Base-by-base conservation (phyloP, 2,113 vertebrate species). In the Hyla sarda region DNA sequence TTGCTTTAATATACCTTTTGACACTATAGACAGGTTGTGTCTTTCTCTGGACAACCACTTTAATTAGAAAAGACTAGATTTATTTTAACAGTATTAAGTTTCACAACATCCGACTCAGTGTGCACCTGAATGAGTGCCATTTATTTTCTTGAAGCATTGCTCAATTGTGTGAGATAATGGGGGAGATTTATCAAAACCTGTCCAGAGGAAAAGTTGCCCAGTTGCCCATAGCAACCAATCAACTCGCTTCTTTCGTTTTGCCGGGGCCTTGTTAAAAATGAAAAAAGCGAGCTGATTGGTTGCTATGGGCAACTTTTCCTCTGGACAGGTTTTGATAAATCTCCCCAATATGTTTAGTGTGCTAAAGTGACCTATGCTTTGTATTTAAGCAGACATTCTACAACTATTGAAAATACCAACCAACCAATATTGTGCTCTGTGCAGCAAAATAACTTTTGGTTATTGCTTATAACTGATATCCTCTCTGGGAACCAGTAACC, bases 51-150 rank as follows among this genome's bases (percentile, higher is more conserved):
- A n/a, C n/a, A n/a, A n/a, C n/a, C n/a, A n/a, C n/a, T n/a, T n/a
- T n/a, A n/a, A 41, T 5, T 41, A 8, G 41, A 8, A 8, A 41
- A 5, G 41, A 41, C 41, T 41, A 41, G 41, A 41, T 8, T 41
- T 41, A 3, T 92, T 90, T 90, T 87, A 65, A 65, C 86, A 79
- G 41, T 74, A 52, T 73, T 72, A 65, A 48, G 48, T 92, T 93
- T 71, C 89, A 88, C 87, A 92, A 89, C 88, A 87, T 62, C 11
- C 81, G 34, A 69, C 62, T 81, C 84, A 62, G 45, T 87, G 86
- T 88, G 88, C 41, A 83, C 71, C 47, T 89, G 88, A 89, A 32
- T 47, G 50, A 60, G 87, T 88, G 89, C 85, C 69, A 87, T 8
- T 25, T 14, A 62, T 25, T 76, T 76, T 47, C 52, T 11, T 48